Base-by-base conservation (phyloP, 2,113 vertebrate species). In the Turdus rufiventris region DNA sequence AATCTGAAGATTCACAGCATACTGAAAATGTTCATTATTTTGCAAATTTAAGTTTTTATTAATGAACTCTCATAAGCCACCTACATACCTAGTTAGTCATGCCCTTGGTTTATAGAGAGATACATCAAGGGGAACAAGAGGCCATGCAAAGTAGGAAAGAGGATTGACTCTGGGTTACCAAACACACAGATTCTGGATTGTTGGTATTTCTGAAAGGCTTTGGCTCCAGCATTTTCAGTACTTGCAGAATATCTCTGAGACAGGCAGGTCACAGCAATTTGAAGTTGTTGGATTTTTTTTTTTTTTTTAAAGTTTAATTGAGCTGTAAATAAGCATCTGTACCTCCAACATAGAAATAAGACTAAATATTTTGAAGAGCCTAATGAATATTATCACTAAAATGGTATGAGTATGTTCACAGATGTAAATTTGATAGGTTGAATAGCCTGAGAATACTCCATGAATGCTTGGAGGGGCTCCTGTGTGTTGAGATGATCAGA, bases 271-370 rank as follows among this genome's bases (percentile, higher is more conserved):
- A 53, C 2, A 68, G 48, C 19, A 50, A 67, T 85, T 80, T 75
- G n/a, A 89, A 94, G 36, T 67, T 61, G 33, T 43, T 76, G 34
- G 11, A 60, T 26, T 91, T n/a, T 19, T 19, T 36, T 53, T 23
- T 29, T 53, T 24, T n/a, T 48, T 31, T 38, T 38, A 0, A 48
- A 47, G 33, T 88, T 86, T 84, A 88, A 66, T 84, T 56, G 80
- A 77, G 36, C 78, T 96, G 75, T 89, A 83, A 94, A 95, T 87
- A 92, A 79, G n/a, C 50, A 83, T 79, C 62, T 93, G 40, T 71
- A 57, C 56, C 13, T 88, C 56, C 45, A 73, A 67, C 26, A 48
- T 9, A 70, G 88, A 88, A 88, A 80, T 12, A 21, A 94, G 45
- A 88, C 58, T 0, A 0, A 85, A 67, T 56, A 28, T 88, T 95